Evolutionary conservation across 2,888 invertebrate species (phyloP), one percentile per base, ranked within the genome.

Genomic region (Mimas tiliae): DNA sequence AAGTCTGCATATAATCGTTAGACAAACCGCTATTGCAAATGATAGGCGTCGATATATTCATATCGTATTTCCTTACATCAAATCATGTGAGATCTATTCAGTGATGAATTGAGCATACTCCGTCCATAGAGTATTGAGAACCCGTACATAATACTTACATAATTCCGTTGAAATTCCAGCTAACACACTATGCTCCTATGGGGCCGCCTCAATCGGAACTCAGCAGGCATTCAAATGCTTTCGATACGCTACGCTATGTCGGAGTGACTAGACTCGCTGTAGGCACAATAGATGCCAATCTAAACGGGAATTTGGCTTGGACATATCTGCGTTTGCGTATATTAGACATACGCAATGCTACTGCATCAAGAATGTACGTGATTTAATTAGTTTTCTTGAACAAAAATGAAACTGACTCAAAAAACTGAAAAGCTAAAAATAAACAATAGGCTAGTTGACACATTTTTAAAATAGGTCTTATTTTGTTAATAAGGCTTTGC

Each of bases 251-350:
- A 75, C 75, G 81, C 82, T 82, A 82, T 83, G 85, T 81, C 73
- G 74, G 77, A 74, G 75, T 77, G 78, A 80, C 85, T 82, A 82
- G 74, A 70, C 79, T 69, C 69, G 72, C 70, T 75, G 75, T 76
- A 79, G 78, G 85, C 85, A 91, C 90, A 91, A 90, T 91, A 82
- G 85, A 88, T 87, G 88, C 88, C 90, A 88, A 90, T 89, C 88
- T 88, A 78, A 76, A 80, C 80, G 81, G 83, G 90, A 90, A 89
- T 91, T 90, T 76, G 79, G 84, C 86, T 84, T 83, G 80, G 82
- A 86, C 85, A 62, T 65, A 65, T 65, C 68, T 64, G 52, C 68
- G 63, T 69, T 63, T 58, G 58, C 65, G 65, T 67, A 67, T 53
- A 65, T 63, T 58, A 45, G 66, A 65, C 11, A 33, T 27, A 14